A percentile compares a stretch with the other conserved stretches of the same genome.
phyloP scores from a whole-genome alignment of 1,140 invertebrate species.

The Protaetia brevitarsis region DNA sequence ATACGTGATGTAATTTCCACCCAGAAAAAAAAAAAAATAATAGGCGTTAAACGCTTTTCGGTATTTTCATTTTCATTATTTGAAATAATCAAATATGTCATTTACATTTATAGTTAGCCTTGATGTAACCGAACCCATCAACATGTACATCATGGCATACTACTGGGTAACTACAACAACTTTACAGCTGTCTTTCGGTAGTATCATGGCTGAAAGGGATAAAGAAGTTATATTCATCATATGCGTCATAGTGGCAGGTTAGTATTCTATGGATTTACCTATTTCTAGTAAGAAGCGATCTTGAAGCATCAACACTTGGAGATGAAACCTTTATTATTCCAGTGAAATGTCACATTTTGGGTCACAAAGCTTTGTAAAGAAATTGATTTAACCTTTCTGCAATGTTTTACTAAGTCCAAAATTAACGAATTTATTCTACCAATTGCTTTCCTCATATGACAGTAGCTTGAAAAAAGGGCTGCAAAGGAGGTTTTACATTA shows the following conservation, averaged over 20 bases:
- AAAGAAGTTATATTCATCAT: conserved; percentile 21
- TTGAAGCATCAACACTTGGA: not conserved
- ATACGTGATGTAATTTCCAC: too few relatives aligned
- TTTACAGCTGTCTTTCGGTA: conserved; percentile 11
- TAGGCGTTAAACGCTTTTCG: not conserved
- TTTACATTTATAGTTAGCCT: not conserved
- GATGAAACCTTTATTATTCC: too few relatives aligned
- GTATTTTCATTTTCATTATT: too few relatives aligned
- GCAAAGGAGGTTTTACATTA: too few relatives aligned
- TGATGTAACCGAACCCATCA: not conserved
- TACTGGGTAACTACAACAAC: conserved; percentile 20
- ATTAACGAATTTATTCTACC: too few relatives aligned
- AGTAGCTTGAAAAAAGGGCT: too few relatives aligned
- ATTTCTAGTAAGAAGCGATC: not conserved
- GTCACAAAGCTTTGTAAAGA: too few relatives aligned
- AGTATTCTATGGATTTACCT: not conserved
- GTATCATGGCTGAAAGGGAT: not conserved
- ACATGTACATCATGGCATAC: conserved; percentile 7
- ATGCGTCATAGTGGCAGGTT: conserved; percentile 6
- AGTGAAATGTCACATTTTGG: too few relatives aligned
- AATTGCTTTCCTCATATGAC: too few relatives aligned
- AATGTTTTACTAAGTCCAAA: too few relatives aligned
- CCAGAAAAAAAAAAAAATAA: too few relatives aligned
- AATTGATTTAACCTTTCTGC: too few relatives aligned
- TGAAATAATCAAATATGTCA: not conserved